Evolutionary conservation across 2,888 invertebrate genomes (phyloP).

Genomic region (Buathra laborator): DNA sequence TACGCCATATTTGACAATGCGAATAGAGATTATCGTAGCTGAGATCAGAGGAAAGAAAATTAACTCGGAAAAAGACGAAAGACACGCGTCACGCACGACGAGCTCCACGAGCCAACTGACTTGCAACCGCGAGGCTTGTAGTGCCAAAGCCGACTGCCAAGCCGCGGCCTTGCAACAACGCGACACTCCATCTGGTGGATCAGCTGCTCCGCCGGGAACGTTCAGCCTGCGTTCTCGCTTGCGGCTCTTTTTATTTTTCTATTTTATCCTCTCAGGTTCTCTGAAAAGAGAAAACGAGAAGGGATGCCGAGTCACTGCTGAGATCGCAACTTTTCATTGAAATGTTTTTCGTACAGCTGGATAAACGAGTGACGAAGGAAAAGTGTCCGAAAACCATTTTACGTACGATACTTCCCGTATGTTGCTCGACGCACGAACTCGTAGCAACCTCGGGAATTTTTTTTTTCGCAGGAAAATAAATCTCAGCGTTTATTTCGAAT

Average conservation of each 20-base stretch:
- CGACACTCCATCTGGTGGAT: slow-evolving; percentile 39
- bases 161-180: slow-evolving; percentile 4
- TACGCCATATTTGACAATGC: not conserved
- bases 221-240: slow-evolving; percentile 1
- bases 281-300: no score
- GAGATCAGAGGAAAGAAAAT: not conserved
- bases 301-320: no score
- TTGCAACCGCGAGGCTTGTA: not conserved
- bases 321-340: no score
- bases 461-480: not conserved
- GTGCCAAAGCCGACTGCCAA: slow-evolving; percentile 11
- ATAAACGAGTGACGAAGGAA: no score
- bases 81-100: not conserved
- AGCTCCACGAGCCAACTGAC: slow-evolving; percentile 32
- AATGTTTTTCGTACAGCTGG: no score
- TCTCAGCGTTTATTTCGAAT: not conserved
- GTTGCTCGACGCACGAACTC: no score
- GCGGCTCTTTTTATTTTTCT: no score
- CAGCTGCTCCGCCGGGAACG: slow-evolving; percentile 48
- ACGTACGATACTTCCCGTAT: no score
- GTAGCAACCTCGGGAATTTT: not conserved
- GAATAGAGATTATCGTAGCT: not conserved
- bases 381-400: no score
- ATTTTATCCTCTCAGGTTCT: no score
- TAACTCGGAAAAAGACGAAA: not conserved